Conservation (phyloP, 1,140 invertebrate species). For the Leguminivora glycinivorella region DNA sequence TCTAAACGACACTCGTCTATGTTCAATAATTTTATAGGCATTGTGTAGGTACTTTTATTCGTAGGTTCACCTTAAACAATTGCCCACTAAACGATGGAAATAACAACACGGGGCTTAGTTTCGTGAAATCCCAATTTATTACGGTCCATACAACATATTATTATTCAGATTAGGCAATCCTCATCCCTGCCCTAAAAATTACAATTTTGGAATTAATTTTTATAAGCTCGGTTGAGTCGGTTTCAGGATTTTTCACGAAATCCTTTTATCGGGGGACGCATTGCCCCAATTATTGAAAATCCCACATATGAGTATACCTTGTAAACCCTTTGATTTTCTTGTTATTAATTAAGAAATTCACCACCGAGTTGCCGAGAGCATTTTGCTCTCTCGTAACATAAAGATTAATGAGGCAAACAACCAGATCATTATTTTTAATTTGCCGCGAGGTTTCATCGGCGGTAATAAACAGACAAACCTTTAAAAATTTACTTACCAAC, state of each 20-base stretch:
- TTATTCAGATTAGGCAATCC: constrained; percentile 1
- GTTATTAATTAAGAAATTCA: background rate
- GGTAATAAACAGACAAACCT: constrained; percentile 17
- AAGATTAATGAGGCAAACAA: constrained; percentile 26
- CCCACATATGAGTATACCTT: background rate
- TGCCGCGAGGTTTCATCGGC: constrained; percentile 4
- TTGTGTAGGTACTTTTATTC: background rate
- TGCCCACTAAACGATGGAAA: constrained; percentile 4
- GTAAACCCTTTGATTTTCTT: background rate
- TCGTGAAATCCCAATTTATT: constrained; percentile 57
- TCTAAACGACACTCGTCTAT: no score
- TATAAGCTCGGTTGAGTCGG: background rate
- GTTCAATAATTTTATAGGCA: no score
- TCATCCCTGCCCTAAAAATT: background rate
- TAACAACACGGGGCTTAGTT: constrained; percentile 41
- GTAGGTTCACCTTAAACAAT: background rate
- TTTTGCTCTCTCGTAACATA: constrained; percentile 11
- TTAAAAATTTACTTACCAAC: constrained; percentile 16
- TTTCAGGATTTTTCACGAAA: background rate
- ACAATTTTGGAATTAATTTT: background rate
- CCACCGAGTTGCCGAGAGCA: background rate
- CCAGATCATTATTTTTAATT: constrained; percentile 25
- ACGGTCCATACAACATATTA: constrained; percentile 35
- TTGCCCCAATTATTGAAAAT: background rate
- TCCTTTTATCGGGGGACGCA: background rate